phyloP scores from a whole-genome alignment of 2,797 vertebrate genomes.

The Parambassis ranga region DNA sequence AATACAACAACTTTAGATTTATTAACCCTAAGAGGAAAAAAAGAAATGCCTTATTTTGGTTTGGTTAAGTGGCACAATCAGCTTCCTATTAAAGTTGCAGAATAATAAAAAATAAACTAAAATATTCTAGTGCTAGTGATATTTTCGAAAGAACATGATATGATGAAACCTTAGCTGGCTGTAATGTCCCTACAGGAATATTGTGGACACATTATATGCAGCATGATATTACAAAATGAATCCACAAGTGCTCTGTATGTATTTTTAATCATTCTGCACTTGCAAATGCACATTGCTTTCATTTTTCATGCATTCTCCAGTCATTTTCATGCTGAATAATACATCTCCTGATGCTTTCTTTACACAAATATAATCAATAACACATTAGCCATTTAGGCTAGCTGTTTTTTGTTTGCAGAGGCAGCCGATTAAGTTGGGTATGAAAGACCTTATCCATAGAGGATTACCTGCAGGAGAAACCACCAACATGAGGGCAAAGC shows the following conservation, averaged over 20 bases:
- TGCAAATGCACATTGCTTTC: not conserved
- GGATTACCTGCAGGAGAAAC: too few species aligned
- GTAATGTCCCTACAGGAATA: not conserved
- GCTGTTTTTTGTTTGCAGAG: not conserved
- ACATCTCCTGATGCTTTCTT: not conserved
- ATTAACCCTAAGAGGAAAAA: not conserved
- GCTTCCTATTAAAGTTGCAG: too few species aligned
- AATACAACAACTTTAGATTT: not conserved
- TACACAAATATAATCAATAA: not conserved
- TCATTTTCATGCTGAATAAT: not conserved
- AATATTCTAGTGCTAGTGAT: not conserved
- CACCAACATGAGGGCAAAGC: too few species aligned
- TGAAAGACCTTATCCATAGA: too few species aligned
- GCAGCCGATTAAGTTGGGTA: too few species aligned
- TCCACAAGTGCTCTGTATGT: not conserved
- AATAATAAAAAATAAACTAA: too few species aligned
- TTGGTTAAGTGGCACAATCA: not conserved
- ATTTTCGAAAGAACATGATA: not conserved
- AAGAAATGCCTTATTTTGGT: not conserved
- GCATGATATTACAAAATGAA: conserved; percentile 1
- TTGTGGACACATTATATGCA: not conserved
- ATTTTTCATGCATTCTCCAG: conserved; percentile 12
- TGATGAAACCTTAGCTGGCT: not conserved
- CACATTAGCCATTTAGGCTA: not conserved
- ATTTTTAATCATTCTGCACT: conserved; percentile 16